These are phyloP conservation scores for Drosophila dives DNA, from an alignment of 2,888 invertebrate genomes.

Conservation along the genomic window DNA sequence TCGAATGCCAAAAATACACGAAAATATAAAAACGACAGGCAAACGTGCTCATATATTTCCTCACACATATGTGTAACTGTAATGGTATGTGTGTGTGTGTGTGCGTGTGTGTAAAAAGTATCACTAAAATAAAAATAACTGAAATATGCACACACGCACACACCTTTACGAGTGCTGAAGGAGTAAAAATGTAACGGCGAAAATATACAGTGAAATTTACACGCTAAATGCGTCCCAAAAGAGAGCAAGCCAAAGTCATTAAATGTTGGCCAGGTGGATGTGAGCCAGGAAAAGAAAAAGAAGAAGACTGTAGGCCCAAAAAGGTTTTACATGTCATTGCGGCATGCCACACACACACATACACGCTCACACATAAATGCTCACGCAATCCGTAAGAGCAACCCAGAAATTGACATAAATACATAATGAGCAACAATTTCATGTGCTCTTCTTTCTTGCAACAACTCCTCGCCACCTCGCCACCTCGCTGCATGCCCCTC, in stretches of 20 bases:
- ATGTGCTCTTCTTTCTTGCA: slow-evolving; percentile 31
- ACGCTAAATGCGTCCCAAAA: slow-evolving; percentile 77
- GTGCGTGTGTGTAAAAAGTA: slow-evolving; percentile 64
- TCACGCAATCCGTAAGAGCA: slow-evolving; percentile 39
- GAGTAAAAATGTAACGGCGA: slow-evolving; percentile 67
- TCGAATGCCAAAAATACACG: slow-evolving; percentile 28
- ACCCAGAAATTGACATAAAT: slow-evolving; percentile 78
- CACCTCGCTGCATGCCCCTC: not conserved
- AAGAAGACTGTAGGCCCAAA: slow-evolving; percentile 63
- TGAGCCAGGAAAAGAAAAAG: not conserved
- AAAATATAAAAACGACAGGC: slow-evolving; percentile 58
- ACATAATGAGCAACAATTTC: slow-evolving; percentile 77
- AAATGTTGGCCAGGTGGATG: slow-evolving; percentile 72
- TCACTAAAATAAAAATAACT: slow-evolving; percentile 72
- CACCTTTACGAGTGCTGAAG: slow-evolving; percentile 72
- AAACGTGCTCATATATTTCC: slow-evolving; percentile 54
- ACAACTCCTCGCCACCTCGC: not conserved
- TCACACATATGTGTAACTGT: not conserved
- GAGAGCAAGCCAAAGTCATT: slow-evolving; percentile 77
- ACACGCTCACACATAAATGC: slow-evolving; percentile 17
- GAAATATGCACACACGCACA: slow-evolving; percentile 68
- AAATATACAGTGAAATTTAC: slow-evolving; percentile 71
- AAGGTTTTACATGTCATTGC: slow-evolving; percentile 79
- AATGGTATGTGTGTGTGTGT: slow-evolving; percentile 14
- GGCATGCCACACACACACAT: slow-evolving; percentile 46